phyloP scores from a whole-genome alignment of 2,113 vertebrate species.

The Epinephelus cyanopodus region DNA sequence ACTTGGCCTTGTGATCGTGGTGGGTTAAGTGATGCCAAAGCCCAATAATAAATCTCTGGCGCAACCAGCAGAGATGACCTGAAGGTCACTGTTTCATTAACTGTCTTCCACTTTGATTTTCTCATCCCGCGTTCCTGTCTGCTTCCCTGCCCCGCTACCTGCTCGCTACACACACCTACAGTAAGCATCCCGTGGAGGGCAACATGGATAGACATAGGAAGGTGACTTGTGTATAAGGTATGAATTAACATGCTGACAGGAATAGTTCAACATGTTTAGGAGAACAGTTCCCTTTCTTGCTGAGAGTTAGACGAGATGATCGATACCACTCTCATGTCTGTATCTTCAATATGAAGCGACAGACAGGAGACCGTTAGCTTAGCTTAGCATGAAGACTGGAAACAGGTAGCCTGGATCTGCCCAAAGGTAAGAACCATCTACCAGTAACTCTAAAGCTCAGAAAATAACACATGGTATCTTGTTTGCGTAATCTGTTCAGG shows the following conservation, averaged over 20 bases:
- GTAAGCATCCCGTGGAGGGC: not conserved
- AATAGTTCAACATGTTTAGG: not conserved
- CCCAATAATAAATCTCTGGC: slow-evolving; percentile 81
- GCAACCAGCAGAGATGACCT: slow-evolving; percentile 75
- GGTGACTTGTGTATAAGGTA: not conserved
- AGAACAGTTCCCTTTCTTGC: not conserved
- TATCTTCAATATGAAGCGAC: not conserved
- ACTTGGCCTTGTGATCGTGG: slow-evolving; percentile 64
- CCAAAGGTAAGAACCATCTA: not conserved
- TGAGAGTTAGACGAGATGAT: not conserved
- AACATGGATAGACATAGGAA: not conserved
- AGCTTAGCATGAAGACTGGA: not conserved
- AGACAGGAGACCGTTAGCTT: not conserved
- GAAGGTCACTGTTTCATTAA: slow-evolving; percentile 84
- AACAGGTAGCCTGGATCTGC: not conserved
- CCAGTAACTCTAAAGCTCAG: not conserved
- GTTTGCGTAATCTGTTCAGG: not conserved
- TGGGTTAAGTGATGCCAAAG: slow-evolving; percentile 73
- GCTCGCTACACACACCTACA: not conserved
- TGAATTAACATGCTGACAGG: not conserved
- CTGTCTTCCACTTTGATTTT: slow-evolving; percentile 82
- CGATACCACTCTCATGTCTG: not conserved
- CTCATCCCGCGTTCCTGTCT: slow-evolving; percentile 53
- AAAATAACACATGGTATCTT: not conserved
- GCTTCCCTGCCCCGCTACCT: slow-evolving; percentile 13